Base-by-base conservation (phyloP, 2,888 invertebrate genomes). In the Hoplodrina ambigua region DNA sequence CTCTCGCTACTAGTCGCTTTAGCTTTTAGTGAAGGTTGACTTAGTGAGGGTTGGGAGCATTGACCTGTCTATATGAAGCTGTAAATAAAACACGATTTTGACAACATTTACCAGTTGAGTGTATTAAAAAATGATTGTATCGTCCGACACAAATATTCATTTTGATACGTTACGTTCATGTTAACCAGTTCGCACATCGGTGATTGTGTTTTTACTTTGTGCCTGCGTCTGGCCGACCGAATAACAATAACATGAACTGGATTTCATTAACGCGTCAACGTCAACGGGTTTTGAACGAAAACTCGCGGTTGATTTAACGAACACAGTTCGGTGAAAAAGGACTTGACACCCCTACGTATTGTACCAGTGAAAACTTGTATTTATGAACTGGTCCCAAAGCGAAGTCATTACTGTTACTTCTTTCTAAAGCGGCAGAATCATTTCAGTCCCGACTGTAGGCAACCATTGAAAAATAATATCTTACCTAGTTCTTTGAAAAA, bases 221-320 rank as follows among this genome's bases (percentile, higher is more conserved):
- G 20, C n/a, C 25, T 52, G 25, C 41, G 56, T 7, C n/a, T 69
- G 30, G 13, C 25, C 30, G 4, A 44, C 55, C n/a, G 41, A 60
- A 53, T 79, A 60, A 78, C 62, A 61, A 62, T 75, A 75, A 61
- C 50, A 57, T 57, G 55, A 44, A 44, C 46, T 20, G 59, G 54
- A 64, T 78, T 78, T 78, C 58, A 78, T 64, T 54, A 71, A 37
- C 49, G 77, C 63, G 33, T 64, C 49, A 56, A 56, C 60, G 50
- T 69, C 55, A 62, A 62, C 55, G 50, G 25, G n/a, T 56, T 46
- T 59, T 70, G 17, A 20, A 69, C 30, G 37, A 44, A 46, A 71
- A 60, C 33, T 59, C 44, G 15, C n/a, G 33, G 59, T 50, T 76
- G 46, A 57, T 73, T 76, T 62, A 76, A 52, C 57, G 19, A 52